Conservation (phyloP, 2,888 invertebrate species). For the Hypercompe scribonia region DNA sequence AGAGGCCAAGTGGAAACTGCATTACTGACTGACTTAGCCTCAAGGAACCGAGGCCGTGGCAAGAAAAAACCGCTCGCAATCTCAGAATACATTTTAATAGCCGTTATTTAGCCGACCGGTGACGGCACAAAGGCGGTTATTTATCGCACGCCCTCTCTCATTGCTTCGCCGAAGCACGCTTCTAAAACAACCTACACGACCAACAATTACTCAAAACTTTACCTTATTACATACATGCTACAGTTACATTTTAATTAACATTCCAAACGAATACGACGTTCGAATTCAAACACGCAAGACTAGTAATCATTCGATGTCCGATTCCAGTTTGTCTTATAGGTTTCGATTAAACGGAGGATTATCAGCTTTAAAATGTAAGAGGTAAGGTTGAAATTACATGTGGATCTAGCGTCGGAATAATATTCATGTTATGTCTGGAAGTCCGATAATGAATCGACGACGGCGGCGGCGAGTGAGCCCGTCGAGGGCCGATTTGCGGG, state of each 20-base stretch:
- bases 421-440: slow-evolving; percentile 77
- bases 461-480: slow-evolving; percentile 76
- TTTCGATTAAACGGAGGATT: slow-evolving; percentile 47
- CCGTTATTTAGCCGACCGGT: slow-evolving; percentile 83
- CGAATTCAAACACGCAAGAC: slow-evolving; percentile 71
- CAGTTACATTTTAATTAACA: slow-evolving; percentile 65
- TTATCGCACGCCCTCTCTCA: slow-evolving; percentile 87
- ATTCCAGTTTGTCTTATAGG: slow-evolving; percentile 79
- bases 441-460: slow-evolving; percentile 82
- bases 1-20: slow-evolving; percentile 59
- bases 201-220: slow-evolving; percentile 55
- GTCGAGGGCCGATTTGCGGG: slow-evolving; percentile 73
- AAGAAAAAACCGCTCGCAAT: slow-evolving; percentile 82
- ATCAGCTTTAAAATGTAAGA: slow-evolving; percentile 41
- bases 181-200: slow-evolving; percentile 75
- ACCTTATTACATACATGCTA: slow-evolving; percentile 63
- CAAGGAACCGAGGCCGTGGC: slow-evolving; percentile 63
- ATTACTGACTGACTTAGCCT: slow-evolving; percentile 65
- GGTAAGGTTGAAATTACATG: slow-evolving; percentile 49
- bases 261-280: slow-evolving; percentile 71
- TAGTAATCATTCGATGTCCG: slow-evolving; percentile 84
- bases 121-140: slow-evolving; percentile 86
- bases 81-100: slow-evolving; percentile 85
- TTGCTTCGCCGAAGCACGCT: slow-evolving; percentile 77
- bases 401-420: slow-evolving; percentile 55